Evolutionary conservation across 2,797 vertebrate genomes (phyloP), one percentile per base, ranked within the genome.

Genomic region (Chrosomus eos): DNA sequence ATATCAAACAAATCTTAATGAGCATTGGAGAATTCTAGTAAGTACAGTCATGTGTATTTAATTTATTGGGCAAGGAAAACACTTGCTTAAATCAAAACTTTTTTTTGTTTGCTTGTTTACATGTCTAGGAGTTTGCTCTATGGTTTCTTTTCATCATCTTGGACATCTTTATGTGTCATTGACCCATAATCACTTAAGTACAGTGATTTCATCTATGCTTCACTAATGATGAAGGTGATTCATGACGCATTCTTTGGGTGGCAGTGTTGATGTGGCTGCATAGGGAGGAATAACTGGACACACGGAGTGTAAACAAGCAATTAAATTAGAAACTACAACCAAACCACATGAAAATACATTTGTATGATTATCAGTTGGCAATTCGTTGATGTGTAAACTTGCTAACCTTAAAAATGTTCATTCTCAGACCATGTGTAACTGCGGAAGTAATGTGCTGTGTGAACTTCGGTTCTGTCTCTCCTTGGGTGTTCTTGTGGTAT

Each of bases 321-420:
- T 84, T 84, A 58, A 70, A 77, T 21, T 5, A 0, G 40, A 45
- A 67, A 48, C 60, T 14, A 31, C 55, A 66, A 16, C 7, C 21
- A 76, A 83, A 70, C 82, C 82, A 84, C 82, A 77, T 84, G 48
- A 84, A 23, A 68, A 68, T n/a, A 19, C 36, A 31, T 68, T 38
- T 2, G 5, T 66, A 40, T 38, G 72, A 53, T 45, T 48, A 19
- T 43, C 26, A 60, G 21, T 18, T 7, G 13, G 38, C 4, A 73
- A n/a, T 60, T 36, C 48, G 14, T 38, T 33, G 40, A 51, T 51
- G 71, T 66, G 6, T 38, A 75, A 82, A 82, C 43, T 38, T 11
- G 9, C 23, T 51, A 26, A 51, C 43, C 31, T 51, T 73, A n/a
- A 73, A 9, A 51, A 66, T 38, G 43, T 53, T 66, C 28, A 82